These are phyloP conservation scores for Hofmannophila pseudospretella DNA, from an alignment of 2,888 invertebrate species.

Conservation along the genomic window DNA sequence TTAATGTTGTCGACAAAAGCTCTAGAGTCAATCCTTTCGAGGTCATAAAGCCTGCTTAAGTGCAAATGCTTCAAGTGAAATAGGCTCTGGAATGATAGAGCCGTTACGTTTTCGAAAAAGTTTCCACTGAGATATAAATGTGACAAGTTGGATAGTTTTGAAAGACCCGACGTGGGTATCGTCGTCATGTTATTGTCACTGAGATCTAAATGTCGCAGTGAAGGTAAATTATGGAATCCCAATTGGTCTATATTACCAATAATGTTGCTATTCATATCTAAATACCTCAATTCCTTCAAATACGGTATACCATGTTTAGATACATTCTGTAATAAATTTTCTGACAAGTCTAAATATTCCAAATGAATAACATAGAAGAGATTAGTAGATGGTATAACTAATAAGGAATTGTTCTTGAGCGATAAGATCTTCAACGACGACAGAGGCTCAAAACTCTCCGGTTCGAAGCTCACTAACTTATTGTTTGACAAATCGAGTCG, in stretches of 20 bases:
- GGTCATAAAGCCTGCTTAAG: conserved; percentile 81
- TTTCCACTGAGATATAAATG: conserved; percentile 88
- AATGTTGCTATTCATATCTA: conserved; percentile 87
- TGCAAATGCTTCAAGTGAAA: conserved; percentile 87
- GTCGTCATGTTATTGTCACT: conserved; percentile 89
- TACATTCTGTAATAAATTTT: conserved; percentile 87
- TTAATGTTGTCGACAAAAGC: conserved; percentile 92
- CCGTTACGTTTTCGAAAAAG: conserved; percentile 83
- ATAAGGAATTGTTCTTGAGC: conserved; percentile 86
- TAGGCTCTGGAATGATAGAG: conserved; percentile 89
- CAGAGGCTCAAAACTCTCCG: conserved; percentile 83
- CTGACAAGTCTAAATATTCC: conserved; percentile 85
- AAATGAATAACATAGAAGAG: conserved; percentile 81
- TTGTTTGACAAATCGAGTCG: conserved; percentile 87
- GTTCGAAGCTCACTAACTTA: conserved; percentile 84
- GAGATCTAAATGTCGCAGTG: conserved; percentile 85
- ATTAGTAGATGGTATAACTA: conserved; percentile 85
- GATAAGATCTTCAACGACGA: conserved; percentile 84
- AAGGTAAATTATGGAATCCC: conserved; percentile 85
- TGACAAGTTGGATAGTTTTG: conserved; percentile 86
- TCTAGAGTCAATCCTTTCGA: conserved; percentile 84
- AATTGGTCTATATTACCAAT: conserved; percentile 84
- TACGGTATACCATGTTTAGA: conserved; percentile 84
- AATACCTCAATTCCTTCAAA: conserved; percentile 82
- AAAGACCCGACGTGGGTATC: conserved; percentile 86